Percentiles rank a stretch among this genome's conserved stretches.
Evolutionary conservation across 2,113 vertebrate genomes (phyloP).

Genomic region (Elachura formosa): DNA sequence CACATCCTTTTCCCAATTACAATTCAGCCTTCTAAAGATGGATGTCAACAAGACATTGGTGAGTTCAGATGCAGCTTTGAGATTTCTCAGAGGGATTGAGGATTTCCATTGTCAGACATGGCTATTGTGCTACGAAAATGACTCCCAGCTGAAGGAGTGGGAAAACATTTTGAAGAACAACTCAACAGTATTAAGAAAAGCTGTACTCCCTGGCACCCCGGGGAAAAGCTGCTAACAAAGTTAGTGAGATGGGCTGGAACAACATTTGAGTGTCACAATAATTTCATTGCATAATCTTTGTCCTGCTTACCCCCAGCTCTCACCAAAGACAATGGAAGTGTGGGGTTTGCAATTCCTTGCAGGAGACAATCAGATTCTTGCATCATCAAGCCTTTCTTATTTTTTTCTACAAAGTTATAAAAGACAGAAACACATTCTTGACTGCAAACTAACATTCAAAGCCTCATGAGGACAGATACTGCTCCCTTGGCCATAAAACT

Average conservation of each 20-base stretch:
- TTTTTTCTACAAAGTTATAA: slow-evolving; percentile 40
- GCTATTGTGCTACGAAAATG: slow-evolving; percentile 52
- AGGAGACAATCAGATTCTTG: slow-evolving; percentile 40
- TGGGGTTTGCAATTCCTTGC: slow-evolving; percentile 51
- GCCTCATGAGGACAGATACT: neutral
- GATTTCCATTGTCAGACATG: slow-evolving; percentile 59
- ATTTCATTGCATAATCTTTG: slow-evolving; percentile 51
- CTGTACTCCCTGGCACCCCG: neutral
- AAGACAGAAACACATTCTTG: slow-evolving; percentile 46
- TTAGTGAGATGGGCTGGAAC: slow-evolving; percentile 21
- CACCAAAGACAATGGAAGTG: slow-evolving; percentile 54
- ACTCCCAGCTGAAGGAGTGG: slow-evolving; percentile 59
- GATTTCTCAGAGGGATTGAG: slow-evolving; percentile 49
- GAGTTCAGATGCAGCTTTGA: slow-evolving; percentile 21
- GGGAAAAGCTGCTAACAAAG: slow-evolving; percentile 32
- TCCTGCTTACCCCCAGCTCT: slow-evolving; percentile 53
- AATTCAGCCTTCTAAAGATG: slow-evolving; percentile 15
- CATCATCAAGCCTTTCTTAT: slow-evolving; percentile 26
- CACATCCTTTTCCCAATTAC: slow-evolving; percentile 3
- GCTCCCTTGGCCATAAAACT: slow-evolving; percentile 4
- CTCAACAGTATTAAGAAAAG: slow-evolving; percentile 55
- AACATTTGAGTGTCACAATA: slow-evolving; percentile 30
- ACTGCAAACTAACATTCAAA: neutral
- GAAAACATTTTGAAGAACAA: slow-evolving; percentile 52
- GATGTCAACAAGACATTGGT: slow-evolving; percentile 19